These are phyloP conservation scores for Aspidoscelis tigris DNA, from an alignment of 2,113 vertebrate genomes.

Conservation along the genomic window DNA sequence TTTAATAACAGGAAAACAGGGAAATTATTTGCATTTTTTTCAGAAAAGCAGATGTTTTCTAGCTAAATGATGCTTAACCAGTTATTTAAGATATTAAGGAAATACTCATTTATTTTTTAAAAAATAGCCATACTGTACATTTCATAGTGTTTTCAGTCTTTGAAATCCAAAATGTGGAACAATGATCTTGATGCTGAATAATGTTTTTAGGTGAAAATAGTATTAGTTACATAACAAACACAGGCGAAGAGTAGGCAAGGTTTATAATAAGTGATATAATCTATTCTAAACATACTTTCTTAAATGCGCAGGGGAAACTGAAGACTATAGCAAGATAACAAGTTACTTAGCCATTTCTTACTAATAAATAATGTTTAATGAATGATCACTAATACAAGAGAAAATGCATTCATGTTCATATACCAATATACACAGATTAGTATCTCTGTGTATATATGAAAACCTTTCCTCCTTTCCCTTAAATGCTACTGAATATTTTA, in stretches of 20 bases:
- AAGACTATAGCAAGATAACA: not conserved
- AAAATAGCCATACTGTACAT: not conserved
- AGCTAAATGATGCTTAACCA: not conserved
- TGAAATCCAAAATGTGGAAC: no score
- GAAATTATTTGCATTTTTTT: not conserved
- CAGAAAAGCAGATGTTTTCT: not conserved
- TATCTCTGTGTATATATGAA: not conserved
- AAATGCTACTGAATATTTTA: slow-evolving; percentile 54
- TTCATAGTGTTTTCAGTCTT: not conserved
- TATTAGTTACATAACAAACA: not conserved
- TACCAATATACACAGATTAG: slow-evolving; percentile 24
- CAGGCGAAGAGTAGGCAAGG: no score
- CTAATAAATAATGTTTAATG: not conserved
- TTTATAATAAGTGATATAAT: not conserved
- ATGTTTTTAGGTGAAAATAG: not conserved
- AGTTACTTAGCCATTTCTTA: not conserved
- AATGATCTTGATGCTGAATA: not conserved
- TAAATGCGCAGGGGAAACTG: not conserved
- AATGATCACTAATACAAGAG: not conserved
- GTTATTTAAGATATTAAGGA: not conserved
- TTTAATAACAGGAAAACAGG: not conserved
- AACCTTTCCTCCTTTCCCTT: slow-evolving; percentile 61
- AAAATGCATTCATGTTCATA: not conserved
- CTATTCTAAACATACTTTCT: not conserved
- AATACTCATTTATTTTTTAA: not conserved